Percentiles rank a stretch among this genome's conserved stretches.
Conservation (phyloP, 1,140 invertebrate species). For the Heterodera schachtii region DNA sequence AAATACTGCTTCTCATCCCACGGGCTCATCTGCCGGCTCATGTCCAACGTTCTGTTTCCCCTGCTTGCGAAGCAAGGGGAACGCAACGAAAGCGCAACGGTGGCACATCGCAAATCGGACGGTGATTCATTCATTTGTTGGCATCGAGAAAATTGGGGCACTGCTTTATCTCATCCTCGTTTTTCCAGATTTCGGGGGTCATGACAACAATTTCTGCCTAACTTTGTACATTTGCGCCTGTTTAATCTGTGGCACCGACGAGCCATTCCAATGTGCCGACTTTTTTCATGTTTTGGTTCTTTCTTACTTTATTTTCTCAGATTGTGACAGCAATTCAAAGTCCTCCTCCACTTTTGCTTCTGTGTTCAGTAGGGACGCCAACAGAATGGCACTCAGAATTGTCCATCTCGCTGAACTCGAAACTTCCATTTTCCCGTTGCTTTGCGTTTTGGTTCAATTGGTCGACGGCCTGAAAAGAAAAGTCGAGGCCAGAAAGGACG, state of each 20-base stretch:
- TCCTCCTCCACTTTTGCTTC: neutral
- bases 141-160: neutral
- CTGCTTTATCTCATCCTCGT: neutral
- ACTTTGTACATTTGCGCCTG: slow-evolving; percentile 39
- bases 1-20: slow-evolving; percentile 58
- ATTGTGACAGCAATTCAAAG: slow-evolving; percentile 16
- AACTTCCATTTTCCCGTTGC: slow-evolving; percentile 46
- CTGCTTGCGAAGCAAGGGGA: slow-evolving; percentile 28
- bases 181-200: slow-evolving; percentile 20
- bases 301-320: neutral
- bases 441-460: slow-evolving; percentile 46
- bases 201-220: slow-evolving; percentile 43
- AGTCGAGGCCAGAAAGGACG: slow-evolving; percentile 26
- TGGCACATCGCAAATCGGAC: slow-evolving; percentile 11
- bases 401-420: slow-evolving; percentile 51
- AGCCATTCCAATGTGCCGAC: slow-evolving; percentile 32
- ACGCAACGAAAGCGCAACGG: neutral
- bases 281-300: neutral
- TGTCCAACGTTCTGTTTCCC: slow-evolving; percentile 50
- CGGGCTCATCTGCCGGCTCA: slow-evolving; percentile 39
- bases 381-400: slow-evolving; percentile 46
- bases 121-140: neutral
- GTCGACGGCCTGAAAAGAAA: slow-evolving; percentile 44
- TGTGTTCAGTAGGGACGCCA: slow-evolving; percentile 20
- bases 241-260: slow-evolving; percentile 43